These are phyloP conservation scores for Cranoglanis bouderius DNA, from an alignment of 2,113 vertebrate genomes.

Conservation along the genomic window DNA sequence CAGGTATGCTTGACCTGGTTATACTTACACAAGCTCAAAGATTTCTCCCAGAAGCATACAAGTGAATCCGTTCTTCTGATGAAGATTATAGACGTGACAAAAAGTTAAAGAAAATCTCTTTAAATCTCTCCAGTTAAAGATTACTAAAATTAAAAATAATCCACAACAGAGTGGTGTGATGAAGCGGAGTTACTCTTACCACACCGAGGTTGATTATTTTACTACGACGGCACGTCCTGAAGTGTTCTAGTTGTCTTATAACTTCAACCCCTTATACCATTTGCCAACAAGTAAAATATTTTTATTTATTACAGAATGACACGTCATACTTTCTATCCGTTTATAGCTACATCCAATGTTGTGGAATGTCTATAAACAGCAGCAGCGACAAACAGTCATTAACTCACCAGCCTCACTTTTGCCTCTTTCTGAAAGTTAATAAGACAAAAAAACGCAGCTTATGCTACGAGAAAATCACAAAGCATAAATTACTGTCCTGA, in stretches of 20 bases:
- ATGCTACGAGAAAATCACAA: background rate
- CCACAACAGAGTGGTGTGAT: background rate
- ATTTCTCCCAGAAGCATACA: constrained; percentile 96
- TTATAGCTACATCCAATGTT: background rate
- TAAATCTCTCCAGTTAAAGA: background rate
- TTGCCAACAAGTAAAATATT: background rate
- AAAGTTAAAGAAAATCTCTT: constrained; percentile 61
- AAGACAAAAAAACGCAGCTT: background rate
- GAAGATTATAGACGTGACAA: constrained; percentile 91
- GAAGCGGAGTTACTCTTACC: background rate
- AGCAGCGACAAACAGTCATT: background rate
- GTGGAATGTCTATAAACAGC: background rate
- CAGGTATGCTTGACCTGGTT: background rate
- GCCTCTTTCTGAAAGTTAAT: background rate
- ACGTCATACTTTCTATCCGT: background rate
- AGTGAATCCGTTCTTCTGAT: constrained; percentile 99
- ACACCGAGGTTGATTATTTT: background rate
- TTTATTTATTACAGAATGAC: background rate
- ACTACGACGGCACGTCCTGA: background rate
- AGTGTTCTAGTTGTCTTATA: background rate
- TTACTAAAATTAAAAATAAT: background rate
- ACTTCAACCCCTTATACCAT: no score
- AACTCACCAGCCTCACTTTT: background rate
- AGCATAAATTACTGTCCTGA: background rate
- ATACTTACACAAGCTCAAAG: constrained; percentile 94